phyloP scores from a whole-genome alignment of 2,113 vertebrate genomes.

The Cyanistes caeruleus region DNA sequence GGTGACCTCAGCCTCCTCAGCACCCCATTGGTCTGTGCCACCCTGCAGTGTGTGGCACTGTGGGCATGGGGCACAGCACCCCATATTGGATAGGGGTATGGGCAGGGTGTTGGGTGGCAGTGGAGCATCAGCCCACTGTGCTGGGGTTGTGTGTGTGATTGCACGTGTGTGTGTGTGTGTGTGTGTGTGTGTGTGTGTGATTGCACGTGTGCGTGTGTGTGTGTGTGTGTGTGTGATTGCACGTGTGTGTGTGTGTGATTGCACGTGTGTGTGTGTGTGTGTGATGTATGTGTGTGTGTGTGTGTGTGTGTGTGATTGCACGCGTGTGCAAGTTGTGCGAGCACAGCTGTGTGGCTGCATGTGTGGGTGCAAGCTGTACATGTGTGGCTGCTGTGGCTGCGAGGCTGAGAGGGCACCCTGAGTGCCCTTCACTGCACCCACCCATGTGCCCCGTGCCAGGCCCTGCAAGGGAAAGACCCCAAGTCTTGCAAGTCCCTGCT shows the following conservation, averaged over 20 bases:
- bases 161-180: background rate
- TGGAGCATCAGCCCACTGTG: background rate
- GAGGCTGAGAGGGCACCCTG: background rate
- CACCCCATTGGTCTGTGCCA: accelerated
- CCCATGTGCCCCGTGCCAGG: accelerated
- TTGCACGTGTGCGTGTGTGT: too few species aligned
- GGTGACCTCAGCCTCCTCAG: background rate
- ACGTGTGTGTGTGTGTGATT: accelerated
- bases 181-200: accelerated
- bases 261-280: accelerated
- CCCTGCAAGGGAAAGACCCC: background rate
- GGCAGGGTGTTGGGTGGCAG: background rate
- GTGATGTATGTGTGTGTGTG: too few species aligned
- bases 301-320: background rate
- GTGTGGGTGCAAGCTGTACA: background rate
- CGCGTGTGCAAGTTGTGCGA: accelerated
- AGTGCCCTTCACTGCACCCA: background rate
- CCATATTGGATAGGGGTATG: accelerated
- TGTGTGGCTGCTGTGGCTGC: accelerated
- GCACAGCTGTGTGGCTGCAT: accelerated
- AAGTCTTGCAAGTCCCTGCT: background rate
- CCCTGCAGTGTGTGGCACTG: background rate
- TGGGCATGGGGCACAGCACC: background rate
- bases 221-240: background rate
- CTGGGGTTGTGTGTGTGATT: accelerated